Base-by-base conservation (phyloP, 2,113 vertebrate genomes). In the Xenopus laevis region DNA sequence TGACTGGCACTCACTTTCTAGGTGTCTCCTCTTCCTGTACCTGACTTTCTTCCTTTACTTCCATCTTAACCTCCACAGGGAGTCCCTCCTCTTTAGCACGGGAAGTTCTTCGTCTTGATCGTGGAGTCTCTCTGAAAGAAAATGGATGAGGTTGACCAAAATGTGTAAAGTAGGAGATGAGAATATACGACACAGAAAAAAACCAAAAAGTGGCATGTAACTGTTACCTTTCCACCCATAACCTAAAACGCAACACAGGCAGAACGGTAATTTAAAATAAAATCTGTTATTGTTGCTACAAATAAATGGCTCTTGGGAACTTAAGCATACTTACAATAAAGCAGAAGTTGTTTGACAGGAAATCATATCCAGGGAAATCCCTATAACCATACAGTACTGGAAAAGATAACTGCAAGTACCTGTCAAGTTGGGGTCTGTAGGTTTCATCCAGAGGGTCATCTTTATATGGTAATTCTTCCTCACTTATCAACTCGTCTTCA, bases 21-120 rank as follows among this genome's bases (percentile, higher is more conserved):
- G 97, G 97, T 15, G 91, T 92, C n/a, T 97, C 95, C 0, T 93
- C 89, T 65, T 92, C 94, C 59, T 96, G 68, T 79, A 88, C 83
- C 80, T 97, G 94, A 57, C 88, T 93, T 80, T 95, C 93, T 80
- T 92, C 88, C 87, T 97, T 96, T 30, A 92, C 88, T 78, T 86
- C 91, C 62, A 91, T 89, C 83, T 92, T 92, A 79, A 92, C 92
- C 72, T 92, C 91, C 40, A 91, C 91, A 80, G 86, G 83, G 77
- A 88, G 88, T 72, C 91, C 88, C 71, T 93, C 95, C 79, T 98
- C 94, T 80, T 92, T 69, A 15, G 44, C 18, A 21, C 58, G 73
- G 17, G 73, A 7, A 33, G 53, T 27, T 95, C 55, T 11, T 4
- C 73, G 55, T 16, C 65, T 68, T 13, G 73, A 23, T 11, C 73